Evolutionary conservation across 1,140 invertebrate genomes (phyloP), one percentile per base, ranked within the genome.

Genomic region (Gonioctena quinquepunctata): DNA sequence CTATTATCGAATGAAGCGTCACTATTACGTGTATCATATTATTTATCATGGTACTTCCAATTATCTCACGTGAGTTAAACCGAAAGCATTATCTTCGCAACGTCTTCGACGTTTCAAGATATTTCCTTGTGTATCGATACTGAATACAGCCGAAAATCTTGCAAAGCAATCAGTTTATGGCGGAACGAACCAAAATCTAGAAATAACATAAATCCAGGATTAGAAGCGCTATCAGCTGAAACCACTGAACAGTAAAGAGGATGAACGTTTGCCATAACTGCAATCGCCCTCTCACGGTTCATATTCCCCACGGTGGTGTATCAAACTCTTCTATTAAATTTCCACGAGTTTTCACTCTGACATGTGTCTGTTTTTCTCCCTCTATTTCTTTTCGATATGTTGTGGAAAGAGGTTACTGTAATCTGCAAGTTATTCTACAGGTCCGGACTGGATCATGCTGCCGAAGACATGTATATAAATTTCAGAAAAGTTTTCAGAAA

Each of bases 171-270:
- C 63, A 54, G 63, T 66, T 66, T 66, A 66, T 66, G 26, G 66
- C 13, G 66, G 27, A 59, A 67, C 28, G 56, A 26, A 62, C 22
- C 42, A 61, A 73, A 70, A 71, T 71, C 72, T 68, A 66, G 74
- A 76, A 76, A 76, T 76, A 76, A 71, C 74, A 76, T 76, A 76
- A 76, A 76, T 76, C 74, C 69, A 48, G 69, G 74, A 76, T 76
- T 76, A 76, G 70, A 76, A 67, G 59, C 70, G 71, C 74, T 76
- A 76, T 76, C 74, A 69, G 72, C 27, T 48, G 69, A 71, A 76
- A 68, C 74, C 74, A 76, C 68, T 71, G 72, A 76, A 73, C 74
- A 71, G 74, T 76, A 76, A 76, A 76, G 74, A 71, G 74, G 74
- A 76, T 76, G 72, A 76, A 61, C 54, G 63, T 28, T 61, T 28